Evolutionary conservation across 2,113 vertebrate species (phyloP).

Genomic region (Cyanoderma ruficeps): DNA sequence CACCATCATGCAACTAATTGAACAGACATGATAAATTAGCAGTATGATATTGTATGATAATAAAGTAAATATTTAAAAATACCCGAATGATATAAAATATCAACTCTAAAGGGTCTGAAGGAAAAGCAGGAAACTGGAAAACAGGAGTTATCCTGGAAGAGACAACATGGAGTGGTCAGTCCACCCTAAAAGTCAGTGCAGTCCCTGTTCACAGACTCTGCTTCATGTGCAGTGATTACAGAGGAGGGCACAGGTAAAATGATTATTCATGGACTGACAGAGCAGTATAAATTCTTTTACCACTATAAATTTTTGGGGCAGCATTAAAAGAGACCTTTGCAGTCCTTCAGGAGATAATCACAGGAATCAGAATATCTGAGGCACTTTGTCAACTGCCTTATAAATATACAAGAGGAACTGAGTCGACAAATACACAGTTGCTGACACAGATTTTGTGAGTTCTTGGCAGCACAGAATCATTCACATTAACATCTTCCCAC

Average conservation of each 20-base stretch:
- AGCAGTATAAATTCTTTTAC: neutral
- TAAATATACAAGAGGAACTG: conserved; percentile 28
- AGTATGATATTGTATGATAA: neutral
- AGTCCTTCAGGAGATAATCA: neutral
- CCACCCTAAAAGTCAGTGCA: neutral
- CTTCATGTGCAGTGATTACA: neutral
- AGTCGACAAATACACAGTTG: neutral
- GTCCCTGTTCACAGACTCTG: neutral
- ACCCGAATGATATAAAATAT: neutral
- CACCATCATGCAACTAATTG: neutral
- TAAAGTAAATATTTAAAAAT: neutral
- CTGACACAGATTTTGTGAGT: conserved; percentile 11
- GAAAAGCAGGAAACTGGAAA: neutral
- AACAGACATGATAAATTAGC: neutral
- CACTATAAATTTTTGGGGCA: neutral
- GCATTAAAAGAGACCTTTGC: neutral
- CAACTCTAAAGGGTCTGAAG: neutral
- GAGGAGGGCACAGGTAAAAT: neutral
- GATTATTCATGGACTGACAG: neutral
- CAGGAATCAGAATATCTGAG: neutral
- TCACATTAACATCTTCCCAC: neutral
- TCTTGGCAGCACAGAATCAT: conserved; percentile 13
- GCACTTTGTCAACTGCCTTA: conserved; percentile 2
- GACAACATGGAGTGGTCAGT: neutral
- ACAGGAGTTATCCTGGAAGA: neutral